Evolutionary conservation across 2,797 vertebrate species (phyloP), one percentile per base, ranked within the genome.

Genomic region (Enteromius argenteus): DNA sequence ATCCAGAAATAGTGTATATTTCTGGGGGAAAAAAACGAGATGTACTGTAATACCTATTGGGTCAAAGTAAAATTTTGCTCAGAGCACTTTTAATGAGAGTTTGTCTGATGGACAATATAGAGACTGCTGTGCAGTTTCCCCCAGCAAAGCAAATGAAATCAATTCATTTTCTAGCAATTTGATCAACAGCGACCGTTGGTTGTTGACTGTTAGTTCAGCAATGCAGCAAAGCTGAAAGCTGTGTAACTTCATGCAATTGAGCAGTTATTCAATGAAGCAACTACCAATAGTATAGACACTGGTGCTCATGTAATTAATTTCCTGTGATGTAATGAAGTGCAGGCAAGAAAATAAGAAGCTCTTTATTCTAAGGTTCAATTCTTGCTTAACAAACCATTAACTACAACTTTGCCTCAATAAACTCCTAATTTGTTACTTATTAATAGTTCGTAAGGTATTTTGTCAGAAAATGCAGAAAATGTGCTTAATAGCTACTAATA

Each of bases 201-300:
- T 62, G 11, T 5, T 62, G 60, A 62, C 60, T 30, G 64, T 67
- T 67, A 19, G 32, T 37, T 67, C 27, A 66, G 66, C 8, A 37
- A 68, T 13, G 4, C 21, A 21, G 39, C 37, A 42, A 42, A 49
- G 4, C 9, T 4, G 21, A 49, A 19, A 27, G 27, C 1, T 46
- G 44, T 49, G 49, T 72, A 17, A 32, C 15, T 73, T 73, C 32
- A 53, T 73, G 71, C 44, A 73, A 74, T 21, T 21, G 27, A 51
- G 27, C 9, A 32, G 44, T 51, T 21, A 51, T 73, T 73, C 44
- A 21, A 11, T 19, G 15, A 21, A 14, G 71, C 15, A 73, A 6
- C 46, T 73, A 51, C 71, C 15, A 73, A 32, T 73, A 32, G 27
- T 46, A 3, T 8, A 51, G 27, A 32, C 44, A 32, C 42, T 49